Evolutionary conservation across 2,797 vertebrate species (phyloP).

Genomic region (Parauchenoglanis ngamensis): DNA sequence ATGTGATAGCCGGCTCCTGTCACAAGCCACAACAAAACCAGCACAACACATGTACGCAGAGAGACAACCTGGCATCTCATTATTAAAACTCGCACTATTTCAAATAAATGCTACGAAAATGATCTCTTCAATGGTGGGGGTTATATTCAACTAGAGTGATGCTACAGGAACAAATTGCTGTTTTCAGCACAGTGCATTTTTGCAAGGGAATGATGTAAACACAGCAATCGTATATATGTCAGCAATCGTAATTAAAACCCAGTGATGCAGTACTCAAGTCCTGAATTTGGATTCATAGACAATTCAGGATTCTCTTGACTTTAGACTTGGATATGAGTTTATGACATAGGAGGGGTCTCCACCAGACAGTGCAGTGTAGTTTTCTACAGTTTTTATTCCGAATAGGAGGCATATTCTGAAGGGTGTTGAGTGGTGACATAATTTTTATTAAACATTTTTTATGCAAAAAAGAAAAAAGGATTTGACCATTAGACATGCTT

Average conservation of each 20-base stretch:
- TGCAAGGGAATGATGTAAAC: neutral
- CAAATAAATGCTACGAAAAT: neutral
- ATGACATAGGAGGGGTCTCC: neutral
- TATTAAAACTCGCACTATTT: neutral
- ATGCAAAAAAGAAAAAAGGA: neutral
- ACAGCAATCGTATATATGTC: neutral
- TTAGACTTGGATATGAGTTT: neutral
- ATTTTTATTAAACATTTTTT: neutral
- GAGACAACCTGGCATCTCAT: neutral
- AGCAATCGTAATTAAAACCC: neutral
- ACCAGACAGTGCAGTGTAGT: neutral
- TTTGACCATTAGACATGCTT: neutral
- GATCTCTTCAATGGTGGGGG: neutral
- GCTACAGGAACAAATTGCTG: neutral
- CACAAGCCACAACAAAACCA: neutral
- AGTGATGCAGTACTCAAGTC: neutral
- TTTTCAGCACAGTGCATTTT: neutral
- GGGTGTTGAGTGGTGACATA: neutral
- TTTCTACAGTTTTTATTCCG: neutral
- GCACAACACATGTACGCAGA: neutral
- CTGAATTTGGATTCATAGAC: neutral
- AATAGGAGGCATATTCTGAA: neutral
- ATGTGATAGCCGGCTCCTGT: neutral
- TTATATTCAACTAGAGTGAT: neutral
- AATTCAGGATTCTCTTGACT: neutral